Evolutionary conservation across 2,113 vertebrate genomes (phyloP).

Genomic region (Hippoglossus stenolepis): DNA sequence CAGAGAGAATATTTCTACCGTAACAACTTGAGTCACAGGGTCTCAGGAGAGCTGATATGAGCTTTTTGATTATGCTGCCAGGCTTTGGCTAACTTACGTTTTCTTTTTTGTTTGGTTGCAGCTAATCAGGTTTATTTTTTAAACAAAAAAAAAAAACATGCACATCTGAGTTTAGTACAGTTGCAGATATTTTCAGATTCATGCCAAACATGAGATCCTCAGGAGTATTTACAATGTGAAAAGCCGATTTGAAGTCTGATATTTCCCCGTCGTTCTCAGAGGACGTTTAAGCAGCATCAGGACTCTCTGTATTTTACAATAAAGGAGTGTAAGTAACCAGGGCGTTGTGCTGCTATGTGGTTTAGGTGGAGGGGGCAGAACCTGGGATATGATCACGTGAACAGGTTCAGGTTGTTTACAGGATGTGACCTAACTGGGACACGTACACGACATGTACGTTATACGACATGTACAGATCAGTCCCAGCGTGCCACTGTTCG

Average conservation of each 20-base stretch:
- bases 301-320: not conserved
- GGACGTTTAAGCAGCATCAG: constrained; percentile 15
- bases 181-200: not conserved
- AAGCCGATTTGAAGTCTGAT: not conserved
- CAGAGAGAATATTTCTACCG: not conserved
- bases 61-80: not conserved
- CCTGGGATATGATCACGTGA: not conserved
- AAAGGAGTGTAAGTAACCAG: not conserved
- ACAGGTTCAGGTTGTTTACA: not conserved
- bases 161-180: not conserved
- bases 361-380: not conserved
- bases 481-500: constrained; percentile 12
- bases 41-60: not conserved
- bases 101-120: constrained; percentile 40
- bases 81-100: constrained; percentile 14
- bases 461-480: constrained; percentile 57
- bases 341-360: not conserved
- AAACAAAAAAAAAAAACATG: not conserved
- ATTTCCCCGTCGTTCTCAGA: not conserved
- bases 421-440: no score
- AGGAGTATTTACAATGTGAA: constrained; percentile 22
- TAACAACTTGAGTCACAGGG: not conserved
- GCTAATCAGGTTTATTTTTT: not conserved
- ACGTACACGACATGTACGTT: no score
- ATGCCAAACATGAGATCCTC: not conserved